Percentiles rank a stretch among this genome's conserved stretches.
Conservation (phyloP, 2,113 vertebrate species). For the Miniopterus natalensis region DNA sequence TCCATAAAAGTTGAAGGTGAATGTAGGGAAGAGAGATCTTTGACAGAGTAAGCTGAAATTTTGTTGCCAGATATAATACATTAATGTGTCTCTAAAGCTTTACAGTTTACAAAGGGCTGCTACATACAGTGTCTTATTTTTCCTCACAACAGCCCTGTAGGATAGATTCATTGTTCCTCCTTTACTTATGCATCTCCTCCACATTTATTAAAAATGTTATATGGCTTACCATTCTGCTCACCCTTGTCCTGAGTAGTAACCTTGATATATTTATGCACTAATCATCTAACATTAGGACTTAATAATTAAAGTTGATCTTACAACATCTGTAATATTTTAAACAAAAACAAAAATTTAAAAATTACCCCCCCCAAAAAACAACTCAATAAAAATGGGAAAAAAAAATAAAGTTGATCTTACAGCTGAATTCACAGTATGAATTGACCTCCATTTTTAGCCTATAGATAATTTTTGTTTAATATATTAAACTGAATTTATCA, state of each 20-base stretch:
- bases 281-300: neutral
- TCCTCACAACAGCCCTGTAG: neutral
- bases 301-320: neutral
- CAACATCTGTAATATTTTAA: no score
- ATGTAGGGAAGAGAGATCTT: neutral
- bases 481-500: conserved; percentile 14
- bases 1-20: conserved; percentile 57
- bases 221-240: neutral
- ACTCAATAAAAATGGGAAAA: no score
- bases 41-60: neutral
- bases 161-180: neutral
- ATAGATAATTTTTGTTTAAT: neutral
- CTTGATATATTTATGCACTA: neutral
- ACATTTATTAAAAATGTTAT: neutral
- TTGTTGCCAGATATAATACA: neutral
- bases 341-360: no score
- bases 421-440: neutral
- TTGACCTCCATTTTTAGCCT: neutral
- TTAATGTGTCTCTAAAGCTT: neutral
- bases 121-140: neutral
- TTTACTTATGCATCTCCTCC: neutral
- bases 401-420: neutral
- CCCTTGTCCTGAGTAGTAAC: neutral
- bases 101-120: neutral
- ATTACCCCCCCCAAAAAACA: no score